Base-by-base conservation (phyloP, 2,797 vertebrate species). In the Phrynocephalus forsythii region DNA sequence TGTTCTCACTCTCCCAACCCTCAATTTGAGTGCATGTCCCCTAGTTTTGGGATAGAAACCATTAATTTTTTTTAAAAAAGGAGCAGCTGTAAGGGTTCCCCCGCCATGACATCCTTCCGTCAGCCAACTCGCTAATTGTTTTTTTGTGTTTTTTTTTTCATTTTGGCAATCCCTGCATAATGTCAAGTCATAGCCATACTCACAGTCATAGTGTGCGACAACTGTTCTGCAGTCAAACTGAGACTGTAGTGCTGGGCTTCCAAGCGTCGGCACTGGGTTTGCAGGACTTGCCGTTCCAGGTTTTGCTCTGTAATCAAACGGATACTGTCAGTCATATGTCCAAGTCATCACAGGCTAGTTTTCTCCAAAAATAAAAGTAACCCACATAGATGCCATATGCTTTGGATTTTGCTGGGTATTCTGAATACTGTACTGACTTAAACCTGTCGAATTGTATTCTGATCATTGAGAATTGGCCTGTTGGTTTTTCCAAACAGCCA, bases 191-290 rank as follows among this genome's bases (percentile, higher is more conserved):
- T 56, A 8, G 9, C 52, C 52, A 5, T 20, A 93, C 98, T 98
- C 97, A 99, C 99, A 97, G 98, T 98, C 98, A 99, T 98, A 95
- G 97, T 98, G 95, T 98, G 98, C 24, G 98, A 99, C 85, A 99
- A 97, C 97, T 98, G 99, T 95, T 99, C 98, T 0, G 98, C 98
- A 0, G 98, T 98, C 94, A 98, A 96, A 92, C 97, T 98, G 95
- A 99, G 98, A 96, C 97, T 99, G 96, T 99, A 99, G 96, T 99
- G 98, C 96, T 99, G 98, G 30, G 98, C 98, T 96, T 99, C 99
- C 95, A 99, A 97, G 94, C 98, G 96, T 93, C 98, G 96, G 97
- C 98, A 99, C 93, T 99, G 99, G 5, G 92, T 98, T 96, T 99
- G 98, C 89, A 99, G 95, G 94, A 99, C 98, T 86, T 99, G 98